A percentile compares a stretch with the other conserved stretches of the same genome.
phyloP scores from a whole-genome alignment of 2,888 invertebrate species.

The Epistrophe eligans region DNA sequence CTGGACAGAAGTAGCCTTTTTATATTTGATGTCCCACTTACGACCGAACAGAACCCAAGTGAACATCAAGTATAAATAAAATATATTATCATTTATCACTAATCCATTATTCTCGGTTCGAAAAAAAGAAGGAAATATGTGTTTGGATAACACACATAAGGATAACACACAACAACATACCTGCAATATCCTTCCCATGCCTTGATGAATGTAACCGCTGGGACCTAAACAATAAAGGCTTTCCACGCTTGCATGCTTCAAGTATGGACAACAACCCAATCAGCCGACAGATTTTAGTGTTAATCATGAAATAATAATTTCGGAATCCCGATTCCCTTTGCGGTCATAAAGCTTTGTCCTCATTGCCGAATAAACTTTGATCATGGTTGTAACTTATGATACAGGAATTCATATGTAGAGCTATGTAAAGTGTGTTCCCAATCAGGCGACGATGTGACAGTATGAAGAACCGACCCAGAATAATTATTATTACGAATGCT shows the following conservation, averaged over 20 bases:
- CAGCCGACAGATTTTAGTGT: slow-evolving; percentile 64
- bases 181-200: slow-evolving; percentile 26
- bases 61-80: slow-evolving; percentile 58
- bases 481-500: slow-evolving; percentile 69
- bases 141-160: background rate
- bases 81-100: slow-evolving; percentile 64
- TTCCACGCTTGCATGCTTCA: slow-evolving; percentile 54
- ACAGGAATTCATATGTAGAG: slow-evolving; percentile 18
- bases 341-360: slow-evolving; percentile 56
- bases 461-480: slow-evolving; percentile 43
- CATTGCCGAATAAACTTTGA: slow-evolving; percentile 42
- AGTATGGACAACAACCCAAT: slow-evolving; percentile 49
- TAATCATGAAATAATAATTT: slow-evolving; percentile 72
- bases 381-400: slow-evolving; percentile 47
- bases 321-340: slow-evolving; percentile 58
- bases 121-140: slow-evolving; percentile 24
- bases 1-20: slow-evolving; percentile 36
- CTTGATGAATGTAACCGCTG: slow-evolving; percentile 46
- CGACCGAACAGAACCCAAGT: slow-evolving; percentile 35
- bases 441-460: slow-evolving; percentile 29
- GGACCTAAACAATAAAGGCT: slow-evolving; percentile 53
- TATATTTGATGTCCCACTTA: slow-evolving; percentile 59
- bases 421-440: slow-evolving; percentile 17
- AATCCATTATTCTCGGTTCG: slow-evolving; percentile 59
- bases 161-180: slow-evolving; percentile 8